Evolutionary conservation across 2,888 invertebrate genomes (phyloP).

Genomic region (Choreutis nemorana): DNA sequence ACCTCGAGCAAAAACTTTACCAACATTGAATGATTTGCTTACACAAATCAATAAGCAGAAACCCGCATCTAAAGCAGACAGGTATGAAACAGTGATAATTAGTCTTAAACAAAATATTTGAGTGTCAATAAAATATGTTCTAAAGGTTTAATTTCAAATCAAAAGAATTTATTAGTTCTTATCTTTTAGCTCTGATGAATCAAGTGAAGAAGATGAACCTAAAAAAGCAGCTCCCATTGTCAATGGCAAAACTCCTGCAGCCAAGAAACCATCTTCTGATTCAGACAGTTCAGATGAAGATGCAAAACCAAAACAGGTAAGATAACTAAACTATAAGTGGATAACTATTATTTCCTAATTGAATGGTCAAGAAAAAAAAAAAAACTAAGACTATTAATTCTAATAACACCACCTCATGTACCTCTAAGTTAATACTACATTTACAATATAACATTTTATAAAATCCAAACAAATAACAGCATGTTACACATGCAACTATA

Average conservation of each 20-base stretch:
- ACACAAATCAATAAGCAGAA: conserved; percentile 56
- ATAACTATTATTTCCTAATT: too few species aligned
- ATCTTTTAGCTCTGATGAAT: conserved; percentile 24
- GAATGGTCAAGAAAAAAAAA: too few species aligned
- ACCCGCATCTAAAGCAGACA: conserved; percentile 14
- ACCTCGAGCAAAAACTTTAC: conserved; percentile 69
- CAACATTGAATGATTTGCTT: conserved; percentile 69
- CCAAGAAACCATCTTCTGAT: conserved; percentile 36
- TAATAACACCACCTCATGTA: too few species aligned
- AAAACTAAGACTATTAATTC: too few species aligned
- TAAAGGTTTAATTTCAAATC: conserved; percentile 1
- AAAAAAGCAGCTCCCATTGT: conserved; percentile 21
- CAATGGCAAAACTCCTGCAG: conserved; percentile 34
- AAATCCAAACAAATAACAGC: too few species aligned
- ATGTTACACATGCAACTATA: too few species aligned
- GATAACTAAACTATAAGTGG: neutral
- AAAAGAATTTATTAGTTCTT: conserved; percentile 3
- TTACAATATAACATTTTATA: too few species aligned
- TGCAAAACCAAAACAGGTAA: conserved; percentile 28
- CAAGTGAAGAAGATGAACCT: conserved; percentile 29
- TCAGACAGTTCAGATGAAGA: conserved; percentile 51
- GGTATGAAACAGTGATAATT: too few species aligned
- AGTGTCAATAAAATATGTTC: too few species aligned
- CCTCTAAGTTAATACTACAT: too few species aligned
- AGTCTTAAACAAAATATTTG: too few species aligned